These are phyloP conservation scores for Periparus ater DNA, from an alignment of 2,797 vertebrate genomes.

Conservation along the genomic window DNA sequence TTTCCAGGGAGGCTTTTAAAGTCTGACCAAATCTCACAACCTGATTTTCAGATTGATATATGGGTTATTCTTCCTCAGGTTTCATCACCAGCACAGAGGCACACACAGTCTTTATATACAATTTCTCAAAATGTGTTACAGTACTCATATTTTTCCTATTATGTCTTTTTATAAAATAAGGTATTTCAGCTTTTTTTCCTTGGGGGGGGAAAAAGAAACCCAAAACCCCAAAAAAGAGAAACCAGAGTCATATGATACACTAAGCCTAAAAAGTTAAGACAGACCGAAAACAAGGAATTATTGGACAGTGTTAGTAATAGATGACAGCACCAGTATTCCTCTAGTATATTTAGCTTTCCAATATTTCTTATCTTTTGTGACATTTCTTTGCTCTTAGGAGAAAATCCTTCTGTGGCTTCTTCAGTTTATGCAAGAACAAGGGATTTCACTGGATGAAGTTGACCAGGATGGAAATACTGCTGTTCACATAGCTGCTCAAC, in stretches of 20 bases:
- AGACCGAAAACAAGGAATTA: background rate
- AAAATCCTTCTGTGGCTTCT: slow-evolving; percentile 96
- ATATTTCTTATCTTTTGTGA: background rate
- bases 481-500: slow-evolving; percentile 91
- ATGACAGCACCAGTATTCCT: background rate
- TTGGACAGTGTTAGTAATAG: background rate
- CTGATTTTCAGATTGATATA: background rate
- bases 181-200: background rate
- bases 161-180: background rate
- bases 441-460: slow-evolving; percentile 93
- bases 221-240: background rate
- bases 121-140: background rate
- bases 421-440: slow-evolving; percentile 99
- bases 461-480: slow-evolving; percentile 96
- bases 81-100: background rate
- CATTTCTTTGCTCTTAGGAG: slow-evolving; percentile 78
- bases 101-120: background rate
- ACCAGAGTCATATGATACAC: background rate
- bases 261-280: background rate
- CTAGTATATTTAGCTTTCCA: background rate
- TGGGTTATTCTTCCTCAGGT: background rate
- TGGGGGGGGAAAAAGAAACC: background rate
- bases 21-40: background rate
- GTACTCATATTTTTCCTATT: background rate
- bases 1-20: background rate